These are phyloP conservation scores for Pyrocephalus nanus DNA, from an alignment of 2,797 vertebrate species.

Conservation along the genomic window DNA sequence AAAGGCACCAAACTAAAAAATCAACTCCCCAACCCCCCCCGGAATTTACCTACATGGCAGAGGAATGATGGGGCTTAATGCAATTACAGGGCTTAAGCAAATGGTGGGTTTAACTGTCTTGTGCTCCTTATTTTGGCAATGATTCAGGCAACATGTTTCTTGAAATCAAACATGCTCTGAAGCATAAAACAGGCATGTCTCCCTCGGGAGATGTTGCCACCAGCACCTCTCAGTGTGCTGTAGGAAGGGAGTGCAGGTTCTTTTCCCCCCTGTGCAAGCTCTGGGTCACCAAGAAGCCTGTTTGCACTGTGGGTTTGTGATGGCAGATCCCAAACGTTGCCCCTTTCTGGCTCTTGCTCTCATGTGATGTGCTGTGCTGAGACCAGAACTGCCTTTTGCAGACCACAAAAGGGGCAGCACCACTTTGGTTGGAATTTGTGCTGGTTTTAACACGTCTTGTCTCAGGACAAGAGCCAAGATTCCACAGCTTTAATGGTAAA, in stretches of 20 bases:
- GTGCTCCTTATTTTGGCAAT: conserved; percentile 11
- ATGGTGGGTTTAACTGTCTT: neutral
- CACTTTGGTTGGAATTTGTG: neutral
- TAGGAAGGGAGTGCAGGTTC: neutral
- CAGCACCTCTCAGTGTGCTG: neutral
- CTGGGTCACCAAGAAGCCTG: neutral
- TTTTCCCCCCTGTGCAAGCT: neutral
- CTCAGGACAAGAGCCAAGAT: neutral
- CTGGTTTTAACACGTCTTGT: accelerated
- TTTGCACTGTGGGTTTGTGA: neutral
- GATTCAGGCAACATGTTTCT: neutral
- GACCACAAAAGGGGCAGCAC: neutral
- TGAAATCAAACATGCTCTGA: conserved; percentile 16
- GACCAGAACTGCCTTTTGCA: neutral
- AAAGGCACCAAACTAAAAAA: too few species aligned
- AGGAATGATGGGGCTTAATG: neutral
- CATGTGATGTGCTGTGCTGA: neutral
- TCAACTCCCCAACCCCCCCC: too few species aligned
- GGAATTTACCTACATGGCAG: neutral
- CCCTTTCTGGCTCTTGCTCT: neutral
- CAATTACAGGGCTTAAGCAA: neutral
- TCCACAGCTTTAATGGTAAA: too few species aligned
- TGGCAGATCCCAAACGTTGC: neutral
- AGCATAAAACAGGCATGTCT: neutral
- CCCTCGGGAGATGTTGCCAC: neutral